phyloP scores from a whole-genome alignment of 2,888 invertebrate species.

The Lacanobia wlatinum region DNA sequence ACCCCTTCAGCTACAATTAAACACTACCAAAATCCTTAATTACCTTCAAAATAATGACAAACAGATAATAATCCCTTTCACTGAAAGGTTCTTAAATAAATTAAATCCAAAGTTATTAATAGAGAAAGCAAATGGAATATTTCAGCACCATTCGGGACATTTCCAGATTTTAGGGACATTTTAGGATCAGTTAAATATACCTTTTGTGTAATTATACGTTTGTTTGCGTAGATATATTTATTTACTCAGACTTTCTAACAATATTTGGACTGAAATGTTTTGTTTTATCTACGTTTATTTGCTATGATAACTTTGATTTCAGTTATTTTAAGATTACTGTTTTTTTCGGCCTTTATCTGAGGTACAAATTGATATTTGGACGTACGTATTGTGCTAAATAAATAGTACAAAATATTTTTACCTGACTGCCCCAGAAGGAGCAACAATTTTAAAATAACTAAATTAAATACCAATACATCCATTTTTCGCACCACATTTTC shows the following conservation, averaged over 20 bases:
- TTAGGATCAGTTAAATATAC: slow-evolving; percentile 3
- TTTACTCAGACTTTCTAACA: slow-evolving; percentile 2
- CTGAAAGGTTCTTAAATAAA: slow-evolving; percentile 17
- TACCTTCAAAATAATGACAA: slow-evolving; percentile 8
- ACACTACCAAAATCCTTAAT: slow-evolving; percentile 5
- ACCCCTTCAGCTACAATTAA: neutral
- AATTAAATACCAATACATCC: neutral
- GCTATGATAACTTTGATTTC: no score
- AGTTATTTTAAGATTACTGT: neutral
- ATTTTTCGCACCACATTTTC: neutral
- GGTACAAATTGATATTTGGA: no score
- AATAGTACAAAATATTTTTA: no score
- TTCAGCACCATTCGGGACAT: slow-evolving; percentile 15
- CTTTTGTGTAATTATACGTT: neutral
- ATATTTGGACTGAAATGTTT: slow-evolving; percentile 16
- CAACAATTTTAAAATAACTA: neutral
- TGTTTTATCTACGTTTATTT: neutral
- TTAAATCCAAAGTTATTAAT: slow-evolving; percentile 26
- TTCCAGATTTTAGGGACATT: neutral
- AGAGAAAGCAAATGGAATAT: slow-evolving; percentile 14
- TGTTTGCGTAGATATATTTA: slow-evolving; percentile 5
- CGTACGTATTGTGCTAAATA: no score
- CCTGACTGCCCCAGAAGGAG: neutral
- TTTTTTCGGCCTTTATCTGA: neutral
- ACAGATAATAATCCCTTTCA: slow-evolving; percentile 9